Base-by-base conservation (phyloP, 2,888 invertebrate species). In the Acleris cristana region DNA sequence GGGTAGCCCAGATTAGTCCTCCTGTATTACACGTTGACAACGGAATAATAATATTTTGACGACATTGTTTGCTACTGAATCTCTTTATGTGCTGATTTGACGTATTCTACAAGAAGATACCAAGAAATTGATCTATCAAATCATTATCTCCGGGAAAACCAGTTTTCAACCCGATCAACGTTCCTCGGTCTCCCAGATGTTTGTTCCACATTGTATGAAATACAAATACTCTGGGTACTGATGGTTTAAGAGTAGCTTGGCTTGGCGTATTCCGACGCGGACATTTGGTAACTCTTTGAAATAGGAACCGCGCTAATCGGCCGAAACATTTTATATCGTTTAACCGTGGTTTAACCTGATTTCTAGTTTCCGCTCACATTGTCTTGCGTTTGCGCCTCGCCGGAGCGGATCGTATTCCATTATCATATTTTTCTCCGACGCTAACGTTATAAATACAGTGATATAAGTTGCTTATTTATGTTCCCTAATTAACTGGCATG, bases 291-390 rank as follows among this genome's bases (percentile, higher is more conserved):
- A 53, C 57, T 53, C 48, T 63, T 63, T 67, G 67, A 63, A 67
- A 67, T 58, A 19, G 21, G 63, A 67, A 53, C 16, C 54, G 40
- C 48, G 49, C 44, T 45, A 67, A 67, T 63, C 67, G 48, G 40
- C 21, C 67, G 53, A 52, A 63, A 63, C 57, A 62, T 57, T 40
- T 49, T 26, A 58, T n/a, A 63, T 18, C 53, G 53, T 63, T 66
- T 62, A 66, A 67, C 58, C 67, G 58, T 16, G 48, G 53, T 63
- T 66, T 62, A 66, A 67, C 58, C 67, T 58, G 49, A 58, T 67
- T 66, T 49, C 19, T 48, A 53, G 52, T 59, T 63, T 53, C 62
- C 62, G 62, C 54, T 30, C 54, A 48, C 57, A 40, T 56, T 23
- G 56, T 56, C 56, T 56, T 56, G 21, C 21, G 18, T 19, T 23